Evolutionary conservation across 1,140 invertebrate genomes (phyloP).

Genomic region (Epicauta chinensis): DNA sequence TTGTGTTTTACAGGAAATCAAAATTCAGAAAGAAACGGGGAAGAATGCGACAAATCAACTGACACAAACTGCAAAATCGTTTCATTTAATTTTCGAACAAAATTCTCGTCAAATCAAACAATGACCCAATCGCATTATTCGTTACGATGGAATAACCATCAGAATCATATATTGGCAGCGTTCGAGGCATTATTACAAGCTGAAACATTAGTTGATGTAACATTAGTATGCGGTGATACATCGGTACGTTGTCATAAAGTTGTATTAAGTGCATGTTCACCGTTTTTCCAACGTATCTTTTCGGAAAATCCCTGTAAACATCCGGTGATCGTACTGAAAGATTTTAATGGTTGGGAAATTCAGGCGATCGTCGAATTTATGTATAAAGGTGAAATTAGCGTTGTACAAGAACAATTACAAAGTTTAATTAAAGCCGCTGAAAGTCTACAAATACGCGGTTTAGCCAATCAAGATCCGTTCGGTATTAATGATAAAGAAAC

Average conservation of each 20-base stretch:
- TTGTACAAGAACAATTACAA: slow-evolving; percentile 73
- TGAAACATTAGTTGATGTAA: slow-evolving; percentile 82
- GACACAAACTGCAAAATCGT: slow-evolving; percentile 18
- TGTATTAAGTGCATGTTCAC: slow-evolving; percentile 83
- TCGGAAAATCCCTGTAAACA: slow-evolving; percentile 89
- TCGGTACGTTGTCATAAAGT: slow-evolving; percentile 83
- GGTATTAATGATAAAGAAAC: slow-evolving; percentile 51
- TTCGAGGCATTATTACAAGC: slow-evolving; percentile 79
- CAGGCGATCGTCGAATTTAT: slow-evolving; percentile 87
- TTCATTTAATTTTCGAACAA: background rate
- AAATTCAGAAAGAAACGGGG: slow-evolving; percentile 31
- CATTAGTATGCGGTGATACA: slow-evolving; percentile 77
- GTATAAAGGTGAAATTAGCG: slow-evolving; percentile 85
- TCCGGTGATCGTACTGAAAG: slow-evolving; percentile 85
- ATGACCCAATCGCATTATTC: slow-evolving; percentile 77
- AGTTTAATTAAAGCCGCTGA: slow-evolving; percentile 80
- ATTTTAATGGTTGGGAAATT: slow-evolving; percentile 78
- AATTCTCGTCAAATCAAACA: slow-evolving; percentile 21
- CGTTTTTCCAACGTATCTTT: slow-evolving; percentile 83
- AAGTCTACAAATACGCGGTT: slow-evolving; percentile 71
- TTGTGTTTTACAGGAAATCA: slow-evolving; percentile 32
- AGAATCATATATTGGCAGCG: slow-evolving; percentile 73
- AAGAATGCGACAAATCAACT: slow-evolving; percentile 15
- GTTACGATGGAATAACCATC: slow-evolving; percentile 88
- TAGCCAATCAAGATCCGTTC: slow-evolving; percentile 63